Evolutionary conservation across 2,888 invertebrate genomes (phyloP).

Genomic region (Chymomyza caudatula): DNA sequence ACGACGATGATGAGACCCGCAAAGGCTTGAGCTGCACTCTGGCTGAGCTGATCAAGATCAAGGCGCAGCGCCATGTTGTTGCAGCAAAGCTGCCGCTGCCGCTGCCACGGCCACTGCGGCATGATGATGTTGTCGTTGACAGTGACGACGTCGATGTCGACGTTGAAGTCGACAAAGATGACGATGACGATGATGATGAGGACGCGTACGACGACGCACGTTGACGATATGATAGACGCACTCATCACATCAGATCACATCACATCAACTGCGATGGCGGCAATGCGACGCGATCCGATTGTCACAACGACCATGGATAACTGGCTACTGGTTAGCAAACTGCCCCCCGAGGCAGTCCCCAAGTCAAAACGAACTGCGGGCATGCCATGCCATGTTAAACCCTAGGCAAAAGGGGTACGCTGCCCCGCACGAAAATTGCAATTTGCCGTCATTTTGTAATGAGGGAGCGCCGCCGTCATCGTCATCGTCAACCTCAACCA

Average conservation of each 20-base stretch:
- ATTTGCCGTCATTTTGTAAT: slow-evolving; percentile 72
- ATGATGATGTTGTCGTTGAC: slow-evolving; percentile 68
- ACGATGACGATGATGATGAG: slow-evolving; percentile 4
- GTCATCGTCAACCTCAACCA: slow-evolving; percentile 20
- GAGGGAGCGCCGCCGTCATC: slow-evolving; percentile 60
- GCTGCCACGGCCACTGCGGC: slow-evolving; percentile 41
- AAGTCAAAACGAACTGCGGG: neutral
- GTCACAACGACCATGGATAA: slow-evolving; percentile 53
- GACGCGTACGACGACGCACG: slow-evolving; percentile 43
- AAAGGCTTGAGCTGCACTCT: neutral
- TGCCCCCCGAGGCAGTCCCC: slow-evolving; percentile 5
- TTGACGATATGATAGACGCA: slow-evolving; percentile 71
- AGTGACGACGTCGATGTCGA: slow-evolving; percentile 59
- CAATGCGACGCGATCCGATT: slow-evolving; percentile 62
- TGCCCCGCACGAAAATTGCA: slow-evolving; percentile 59
- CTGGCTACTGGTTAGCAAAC: slow-evolving; percentile 15
- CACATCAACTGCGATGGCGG: slow-evolving; percentile 54
- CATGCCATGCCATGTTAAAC: neutral
- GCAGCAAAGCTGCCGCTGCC: slow-evolving; percentile 11
- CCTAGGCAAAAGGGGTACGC: neutral
- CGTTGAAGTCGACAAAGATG: slow-evolving; percentile 20
- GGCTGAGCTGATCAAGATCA: slow-evolving; percentile 48
- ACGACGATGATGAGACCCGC: slow-evolving; percentile 37
- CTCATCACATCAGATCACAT: slow-evolving; percentile 70
- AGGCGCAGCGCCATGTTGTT: slow-evolving; percentile 24